Evolutionary conservation across 37 sponge, comb jelly and placozoan species (phyloP), one percentile per base, ranked within the genome.

Genomic region (Trichoplax adhaerens): DNA sequence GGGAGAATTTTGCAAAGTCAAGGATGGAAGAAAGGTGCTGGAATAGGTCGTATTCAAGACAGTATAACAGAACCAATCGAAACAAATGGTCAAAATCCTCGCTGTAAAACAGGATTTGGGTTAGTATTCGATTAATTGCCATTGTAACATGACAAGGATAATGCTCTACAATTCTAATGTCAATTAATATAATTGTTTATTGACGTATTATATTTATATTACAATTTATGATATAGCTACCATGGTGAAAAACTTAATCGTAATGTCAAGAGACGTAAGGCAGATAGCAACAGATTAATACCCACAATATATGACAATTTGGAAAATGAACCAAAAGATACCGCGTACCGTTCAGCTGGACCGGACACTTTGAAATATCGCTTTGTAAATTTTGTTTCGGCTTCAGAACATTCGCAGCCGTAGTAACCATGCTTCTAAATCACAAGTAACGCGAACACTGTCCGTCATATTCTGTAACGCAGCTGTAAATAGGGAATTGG

Each of bases 21-120:
- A 56, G 94, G 94, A 1, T 93, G 94, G 94, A 79, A n/a, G 48
- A 84, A 70, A 47, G 94, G 94, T 48, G 29, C 56, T 2, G 94
- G 94, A 58, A 74, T 93, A 4, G 94, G 94, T 0, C 52, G 56
- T 52, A 8, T 64, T 0, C 56, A 59, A 1, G 60, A 65, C 3
- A 88, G 94, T 0, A 82, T 84, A 1, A 6, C 80, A 4, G 77
- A 80, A 49, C 88, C 94, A 12, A 3, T 93, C 48, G 86, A 85
- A 48, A 54, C 84, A 1, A 84, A 87, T 8, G 88, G 88, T 55
- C 88, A 93, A 57, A 67, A 63, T 2, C 83, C 88, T 12, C 66
- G 55, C 63, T 61, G 70, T 80, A 93, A 87, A 66, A 85, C 55
- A 65, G 94, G 94, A 0, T 67, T 93, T 47, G 94, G 94, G 94